phyloP scores from a whole-genome alignment of 2,113 vertebrate genomes.

The Cercopithecus mona region DNA sequence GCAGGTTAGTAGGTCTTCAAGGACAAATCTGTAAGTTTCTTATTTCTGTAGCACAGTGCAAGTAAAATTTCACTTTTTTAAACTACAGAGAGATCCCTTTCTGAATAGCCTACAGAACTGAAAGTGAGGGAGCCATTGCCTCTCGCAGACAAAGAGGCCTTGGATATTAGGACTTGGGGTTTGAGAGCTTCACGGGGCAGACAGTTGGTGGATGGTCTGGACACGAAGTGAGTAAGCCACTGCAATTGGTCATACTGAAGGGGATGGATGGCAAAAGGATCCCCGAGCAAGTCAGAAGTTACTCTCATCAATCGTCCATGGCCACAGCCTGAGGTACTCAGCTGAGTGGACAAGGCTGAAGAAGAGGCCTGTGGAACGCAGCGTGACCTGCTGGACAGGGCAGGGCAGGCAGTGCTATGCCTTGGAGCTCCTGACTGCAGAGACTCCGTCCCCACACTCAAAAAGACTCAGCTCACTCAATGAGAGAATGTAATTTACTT shows the following conservation, averaged over 20 bases:
- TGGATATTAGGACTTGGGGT: not conserved
- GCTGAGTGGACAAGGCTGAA: not conserved
- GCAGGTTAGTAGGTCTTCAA: not conserved
- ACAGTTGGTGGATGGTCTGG: not conserved
- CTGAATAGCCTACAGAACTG: not conserved
- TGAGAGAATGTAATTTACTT: not conserved
- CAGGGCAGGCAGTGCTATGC: no score
- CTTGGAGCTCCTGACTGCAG: not conserved
- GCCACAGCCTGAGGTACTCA: not conserved
- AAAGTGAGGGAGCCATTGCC: not conserved
- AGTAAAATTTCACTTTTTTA: not conserved
- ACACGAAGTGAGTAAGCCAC: not conserved
- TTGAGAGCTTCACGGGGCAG: not conserved
- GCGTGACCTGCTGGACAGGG: not conserved
- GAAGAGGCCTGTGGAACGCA: not conserved
- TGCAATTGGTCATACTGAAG: not conserved
- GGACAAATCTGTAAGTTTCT: not conserved
- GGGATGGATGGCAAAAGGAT: not conserved
- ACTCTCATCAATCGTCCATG: not conserved
- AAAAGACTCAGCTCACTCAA: not conserved
- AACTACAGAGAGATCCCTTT: not conserved
- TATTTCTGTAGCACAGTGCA: not conserved
- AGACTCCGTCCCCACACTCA: no score
- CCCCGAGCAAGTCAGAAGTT: not conserved
- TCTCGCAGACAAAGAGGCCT: not conserved